Evolutionary conservation across 2,888 invertebrate species (phyloP).

Genomic region (Coelinius sp.): DNA sequence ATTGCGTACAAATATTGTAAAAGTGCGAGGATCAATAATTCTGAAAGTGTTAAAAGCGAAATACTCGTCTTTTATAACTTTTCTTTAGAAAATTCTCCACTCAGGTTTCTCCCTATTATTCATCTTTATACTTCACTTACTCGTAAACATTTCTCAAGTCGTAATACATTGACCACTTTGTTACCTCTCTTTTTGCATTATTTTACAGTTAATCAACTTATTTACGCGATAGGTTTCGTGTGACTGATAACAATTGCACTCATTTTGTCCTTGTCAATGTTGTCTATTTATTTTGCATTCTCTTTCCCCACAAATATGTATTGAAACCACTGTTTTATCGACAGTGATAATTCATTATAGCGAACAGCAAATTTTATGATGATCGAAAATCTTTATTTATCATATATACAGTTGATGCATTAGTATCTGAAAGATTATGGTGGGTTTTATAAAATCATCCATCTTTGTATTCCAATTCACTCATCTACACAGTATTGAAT

Average conservation of each 20-base stretch:
- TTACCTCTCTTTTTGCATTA: neutral
- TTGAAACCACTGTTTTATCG: too few relatives aligned
- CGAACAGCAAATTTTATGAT: too few relatives aligned
- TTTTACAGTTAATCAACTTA: neutral
- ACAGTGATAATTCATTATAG: too few relatives aligned
- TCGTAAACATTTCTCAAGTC: neutral
- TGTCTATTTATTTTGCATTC: neutral
- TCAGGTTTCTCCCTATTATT: neutral
- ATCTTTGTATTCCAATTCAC: neutral
- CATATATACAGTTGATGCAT: neutral
- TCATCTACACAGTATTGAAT: conserved; percentile 19
- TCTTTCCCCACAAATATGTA: neutral
- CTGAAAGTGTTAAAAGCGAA: neutral
- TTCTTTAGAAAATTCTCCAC: too few relatives aligned
- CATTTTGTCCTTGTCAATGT: neutral
- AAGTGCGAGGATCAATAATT: neutral
- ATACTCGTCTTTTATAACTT: neutral
- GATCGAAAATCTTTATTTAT: neutral
- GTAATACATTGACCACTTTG: neutral
- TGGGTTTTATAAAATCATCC: neutral
- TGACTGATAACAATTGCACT: neutral
- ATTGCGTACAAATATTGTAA: neutral
- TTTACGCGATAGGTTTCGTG: neutral
- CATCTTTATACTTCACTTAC: neutral
- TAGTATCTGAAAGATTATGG: neutral